Evolutionary conservation across 2,888 invertebrate species (phyloP).

Genomic region (Metellina segmentata): DNA sequence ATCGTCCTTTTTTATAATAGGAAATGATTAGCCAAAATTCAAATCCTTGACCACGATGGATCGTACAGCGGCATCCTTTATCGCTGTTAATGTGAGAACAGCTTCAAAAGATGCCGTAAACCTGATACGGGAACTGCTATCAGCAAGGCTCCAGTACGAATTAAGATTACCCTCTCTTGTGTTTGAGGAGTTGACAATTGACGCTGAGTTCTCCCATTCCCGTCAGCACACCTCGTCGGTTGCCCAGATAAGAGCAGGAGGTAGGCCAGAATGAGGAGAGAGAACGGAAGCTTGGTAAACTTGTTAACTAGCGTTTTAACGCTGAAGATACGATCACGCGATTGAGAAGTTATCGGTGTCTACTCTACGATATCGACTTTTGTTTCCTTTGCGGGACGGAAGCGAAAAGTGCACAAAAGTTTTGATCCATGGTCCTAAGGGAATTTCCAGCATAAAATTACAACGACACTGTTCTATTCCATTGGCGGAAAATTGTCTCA

Average conservation of each 20-base stretch:
- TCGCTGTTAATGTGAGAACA: slow-evolving; percentile 1
- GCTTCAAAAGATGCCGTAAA: slow-evolving; percentile 64
- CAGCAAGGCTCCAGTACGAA: slow-evolving; percentile 3
- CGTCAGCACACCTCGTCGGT: neutral
- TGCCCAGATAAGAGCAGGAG: slow-evolving; percentile 29
- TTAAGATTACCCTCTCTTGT: slow-evolving; percentile 32
- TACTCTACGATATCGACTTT: neutral
- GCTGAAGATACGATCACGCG: neutral
- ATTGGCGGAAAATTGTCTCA: too few species aligned
- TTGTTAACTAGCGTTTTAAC: neutral
- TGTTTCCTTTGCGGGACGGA: neutral
- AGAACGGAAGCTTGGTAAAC: neutral
- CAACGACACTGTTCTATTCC: too few species aligned
- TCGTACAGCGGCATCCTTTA: slow-evolving; percentile 3
- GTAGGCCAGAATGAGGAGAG: neutral
- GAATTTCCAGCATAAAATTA: too few species aligned
- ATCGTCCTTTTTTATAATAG: neutral
- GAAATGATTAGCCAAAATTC: neutral
- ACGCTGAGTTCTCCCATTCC: neutral
- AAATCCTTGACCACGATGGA: slow-evolving; percentile 17
- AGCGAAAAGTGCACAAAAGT: neutral
- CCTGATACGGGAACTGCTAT: slow-evolving; percentile 39
- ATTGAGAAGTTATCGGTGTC: neutral
- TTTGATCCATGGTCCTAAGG: too few species aligned
- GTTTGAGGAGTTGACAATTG: slow-evolving; percentile 71